A percentile compares a stretch with the other conserved stretches of the same genome.
Conservation (phyloP, 2,888 invertebrate genomes). For the Xiphydria camelus region DNA sequence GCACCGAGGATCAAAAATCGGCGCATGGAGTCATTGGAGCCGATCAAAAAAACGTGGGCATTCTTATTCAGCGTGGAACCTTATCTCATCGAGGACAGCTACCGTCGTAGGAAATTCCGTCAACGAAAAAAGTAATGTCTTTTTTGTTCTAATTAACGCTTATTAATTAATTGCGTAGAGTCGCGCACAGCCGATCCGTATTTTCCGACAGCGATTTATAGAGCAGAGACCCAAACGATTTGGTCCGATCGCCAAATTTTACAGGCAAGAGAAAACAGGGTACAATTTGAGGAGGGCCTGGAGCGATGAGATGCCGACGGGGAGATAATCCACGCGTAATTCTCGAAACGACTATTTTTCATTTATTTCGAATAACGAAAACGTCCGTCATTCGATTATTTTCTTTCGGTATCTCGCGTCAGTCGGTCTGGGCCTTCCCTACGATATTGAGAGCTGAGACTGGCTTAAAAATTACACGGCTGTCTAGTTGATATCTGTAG, state of each 20-base stretch:
- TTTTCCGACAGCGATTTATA: too few species aligned
- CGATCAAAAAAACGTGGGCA: constrained; percentile 2
- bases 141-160: constrained; percentile 3
- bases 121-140: constrained; percentile 23
- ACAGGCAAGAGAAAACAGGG: constrained; percentile 1
- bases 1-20: neutral
- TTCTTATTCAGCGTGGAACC: constrained; percentile 1
- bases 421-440: neutral
- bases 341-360: too few species aligned
- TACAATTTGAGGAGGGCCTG: too few species aligned
- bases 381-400: neutral
- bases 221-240: neutral
- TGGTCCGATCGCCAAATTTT: constrained; percentile 1
- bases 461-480: constrained; percentile 12
- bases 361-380: too few species aligned
- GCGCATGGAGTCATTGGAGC: neutral
- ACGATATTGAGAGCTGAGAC: constrained; percentile 13
- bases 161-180: neutral
- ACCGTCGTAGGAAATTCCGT: constrained; percentile 36
- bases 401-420: neutral
- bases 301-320: too few species aligned
- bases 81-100: constrained; percentile 30
- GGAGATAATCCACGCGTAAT: too few species aligned
- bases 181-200: neutral
- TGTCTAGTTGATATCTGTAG: constrained; percentile 6